Evolutionary conservation across 92 coral and sea anemone genomes (phyloP).

Genomic region (Paramuricea clavata): DNA sequence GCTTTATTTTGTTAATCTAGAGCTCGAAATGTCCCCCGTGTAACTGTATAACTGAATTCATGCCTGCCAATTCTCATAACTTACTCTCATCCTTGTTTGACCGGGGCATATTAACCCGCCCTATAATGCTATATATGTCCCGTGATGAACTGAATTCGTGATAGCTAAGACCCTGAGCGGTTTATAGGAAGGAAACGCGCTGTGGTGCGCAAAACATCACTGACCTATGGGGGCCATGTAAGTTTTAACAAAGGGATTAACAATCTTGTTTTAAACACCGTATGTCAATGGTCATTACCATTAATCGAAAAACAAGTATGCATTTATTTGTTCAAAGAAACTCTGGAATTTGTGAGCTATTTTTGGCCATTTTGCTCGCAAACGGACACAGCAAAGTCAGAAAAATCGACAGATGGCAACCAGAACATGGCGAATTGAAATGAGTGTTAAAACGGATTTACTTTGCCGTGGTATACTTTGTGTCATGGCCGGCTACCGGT

Average conservation of each 20-base stretch:
- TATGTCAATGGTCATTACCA: slow-evolving; percentile 12
- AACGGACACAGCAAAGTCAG: neutral
- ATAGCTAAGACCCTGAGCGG: too few species aligned
- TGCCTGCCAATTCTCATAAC: too few species aligned
- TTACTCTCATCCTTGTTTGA: too few species aligned
- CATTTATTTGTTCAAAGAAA: neutral
- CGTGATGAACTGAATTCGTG: too few species aligned
- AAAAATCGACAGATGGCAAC: neutral
- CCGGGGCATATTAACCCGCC: too few species aligned
- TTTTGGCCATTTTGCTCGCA: neutral
- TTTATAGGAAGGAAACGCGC: neutral
- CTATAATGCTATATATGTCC: too few species aligned
- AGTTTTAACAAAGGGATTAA: slow-evolving; percentile 40
- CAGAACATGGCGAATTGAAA: neutral
- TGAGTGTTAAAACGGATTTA: slow-evolving; percentile 1
- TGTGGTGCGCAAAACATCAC: neutral
- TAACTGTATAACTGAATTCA: too few species aligned
- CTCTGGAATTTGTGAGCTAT: neutral
- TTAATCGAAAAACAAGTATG: slow-evolving; percentile 26
- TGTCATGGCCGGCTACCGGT: slow-evolving; percentile 28
- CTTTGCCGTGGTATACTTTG: neutral
- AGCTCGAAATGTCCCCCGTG: too few species aligned
- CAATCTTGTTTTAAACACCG: slow-evolving; percentile 26
- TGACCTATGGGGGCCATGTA: slow-evolving; percentile 20
- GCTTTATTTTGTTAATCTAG: too few species aligned